phyloP scores from a whole-genome alignment of 1,140 invertebrate species.

The Magallana gigas region DNA sequence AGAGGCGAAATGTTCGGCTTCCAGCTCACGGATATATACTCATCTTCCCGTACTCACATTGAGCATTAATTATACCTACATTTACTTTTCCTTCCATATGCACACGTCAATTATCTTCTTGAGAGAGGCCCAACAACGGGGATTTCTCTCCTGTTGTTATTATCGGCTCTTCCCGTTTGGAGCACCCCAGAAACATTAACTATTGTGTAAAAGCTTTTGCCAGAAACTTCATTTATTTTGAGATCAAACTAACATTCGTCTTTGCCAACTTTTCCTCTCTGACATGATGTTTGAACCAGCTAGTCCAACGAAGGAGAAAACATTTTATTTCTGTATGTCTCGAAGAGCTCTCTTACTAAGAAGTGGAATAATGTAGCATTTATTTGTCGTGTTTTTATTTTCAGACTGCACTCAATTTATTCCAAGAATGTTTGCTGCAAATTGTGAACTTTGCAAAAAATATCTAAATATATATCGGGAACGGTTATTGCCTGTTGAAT shows the following conservation, averaged over 20 bases:
- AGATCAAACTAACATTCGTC: neutral
- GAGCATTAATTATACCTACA: slow-evolving; percentile 10
- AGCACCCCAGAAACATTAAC: slow-evolving; percentile 5
- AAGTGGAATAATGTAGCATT: no score
- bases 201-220: slow-evolving; percentile 31
- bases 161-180: neutral
- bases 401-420: no score
- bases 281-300: no score
- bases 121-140: neutral
- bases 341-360: no score
- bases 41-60: neutral
- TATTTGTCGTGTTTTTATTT: no score
- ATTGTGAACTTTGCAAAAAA: no score
- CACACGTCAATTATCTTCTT: slow-evolving; percentile 31
- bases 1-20: neutral
- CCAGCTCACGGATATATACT: neutral
- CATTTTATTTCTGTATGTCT: no score
- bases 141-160: neutral
- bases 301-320: no score
- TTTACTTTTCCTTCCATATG: slow-evolving; percentile 19
- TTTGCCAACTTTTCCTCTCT: slow-evolving; percentile 9
- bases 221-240: slow-evolving; percentile 13
- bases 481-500: no score
- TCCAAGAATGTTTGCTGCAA: no score
- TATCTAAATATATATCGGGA: no score